Evolutionary conservation across 2,888 invertebrate genomes (phyloP).

Genomic region (Chloroclystis v-ata): DNA sequence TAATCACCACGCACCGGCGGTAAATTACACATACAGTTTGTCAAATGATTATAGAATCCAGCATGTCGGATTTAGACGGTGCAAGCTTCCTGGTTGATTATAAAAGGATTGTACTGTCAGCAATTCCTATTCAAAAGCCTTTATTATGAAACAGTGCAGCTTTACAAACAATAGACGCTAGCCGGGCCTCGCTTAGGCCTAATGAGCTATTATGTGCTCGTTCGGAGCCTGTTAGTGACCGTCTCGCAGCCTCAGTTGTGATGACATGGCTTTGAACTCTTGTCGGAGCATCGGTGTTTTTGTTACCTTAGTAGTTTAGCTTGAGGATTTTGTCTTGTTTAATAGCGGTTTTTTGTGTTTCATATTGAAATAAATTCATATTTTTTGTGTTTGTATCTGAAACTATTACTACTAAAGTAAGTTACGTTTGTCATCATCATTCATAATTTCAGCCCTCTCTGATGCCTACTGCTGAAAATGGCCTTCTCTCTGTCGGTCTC

Average conservation of each 20-base stretch:
- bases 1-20: no score
- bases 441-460: no score
- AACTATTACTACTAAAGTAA: no score
- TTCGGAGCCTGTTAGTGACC: constrained; percentile 46
- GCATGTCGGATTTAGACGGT: constrained; percentile 11
- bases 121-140: constrained; percentile 52
- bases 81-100: constrained; percentile 33
- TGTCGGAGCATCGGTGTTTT: no score
- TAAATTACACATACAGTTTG: constrained; percentile 28
- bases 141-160: constrained; percentile 61
- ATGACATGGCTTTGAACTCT: not conserved
- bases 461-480: no score
- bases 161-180: constrained; percentile 63
- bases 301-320: no score
- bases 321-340: no score
- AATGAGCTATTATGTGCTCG: constrained; percentile 67
- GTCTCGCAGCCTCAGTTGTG: constrained; percentile 26
- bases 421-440: no score
- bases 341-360: no score
- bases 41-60: constrained; percentile 24
- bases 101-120: constrained; percentile 48
- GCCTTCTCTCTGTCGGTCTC: no score
- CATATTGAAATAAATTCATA: no score
- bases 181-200: constrained; percentile 57
- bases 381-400: no score